Percentiles rank a stretch among this genome's conserved stretches.
phyloP scores from a whole-genome alignment of 1,140 invertebrate species.

The Periplaneta americana region DNA sequence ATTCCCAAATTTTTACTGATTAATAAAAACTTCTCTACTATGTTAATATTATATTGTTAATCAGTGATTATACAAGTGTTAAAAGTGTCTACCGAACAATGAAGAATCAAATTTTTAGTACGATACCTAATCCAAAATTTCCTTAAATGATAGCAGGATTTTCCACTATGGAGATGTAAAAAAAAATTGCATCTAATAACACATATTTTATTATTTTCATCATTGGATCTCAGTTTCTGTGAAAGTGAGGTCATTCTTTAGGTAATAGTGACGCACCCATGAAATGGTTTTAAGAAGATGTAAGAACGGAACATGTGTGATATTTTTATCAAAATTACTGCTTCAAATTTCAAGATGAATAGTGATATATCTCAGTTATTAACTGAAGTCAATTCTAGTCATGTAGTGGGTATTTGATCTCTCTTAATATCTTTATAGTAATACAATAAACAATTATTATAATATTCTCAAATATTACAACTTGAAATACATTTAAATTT shows the following conservation, averaged over 20 bases:
- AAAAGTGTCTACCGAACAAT: too few species aligned
- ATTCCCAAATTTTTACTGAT: too few species aligned
- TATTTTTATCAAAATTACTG: background rate
- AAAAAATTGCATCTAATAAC: too few species aligned
- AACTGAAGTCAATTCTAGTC: background rate
- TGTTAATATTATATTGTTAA: too few species aligned
- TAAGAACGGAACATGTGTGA: background rate
- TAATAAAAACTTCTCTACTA: too few species aligned
- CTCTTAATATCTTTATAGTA: background rate
- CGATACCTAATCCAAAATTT: too few species aligned
- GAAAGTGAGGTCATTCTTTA: background rate
- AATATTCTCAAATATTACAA: background rate
- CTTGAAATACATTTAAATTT: background rate
- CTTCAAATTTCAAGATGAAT: background rate
- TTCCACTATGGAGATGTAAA: too few species aligned
- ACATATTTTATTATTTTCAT: background rate
- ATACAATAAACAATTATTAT: too few species aligned
- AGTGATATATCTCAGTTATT: background rate
- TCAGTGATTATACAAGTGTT: too few species aligned
- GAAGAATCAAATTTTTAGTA: too few species aligned
- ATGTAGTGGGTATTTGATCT: background rate
- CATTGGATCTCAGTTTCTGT: background rate
- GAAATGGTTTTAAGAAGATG: background rate
- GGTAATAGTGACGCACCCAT: background rate
- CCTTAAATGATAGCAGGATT: too few species aligned